Evolutionary conservation across 2,113 vertebrate genomes (phyloP), one percentile per base, ranked within the genome.

Genomic region (Mellivora capensis): DNA sequence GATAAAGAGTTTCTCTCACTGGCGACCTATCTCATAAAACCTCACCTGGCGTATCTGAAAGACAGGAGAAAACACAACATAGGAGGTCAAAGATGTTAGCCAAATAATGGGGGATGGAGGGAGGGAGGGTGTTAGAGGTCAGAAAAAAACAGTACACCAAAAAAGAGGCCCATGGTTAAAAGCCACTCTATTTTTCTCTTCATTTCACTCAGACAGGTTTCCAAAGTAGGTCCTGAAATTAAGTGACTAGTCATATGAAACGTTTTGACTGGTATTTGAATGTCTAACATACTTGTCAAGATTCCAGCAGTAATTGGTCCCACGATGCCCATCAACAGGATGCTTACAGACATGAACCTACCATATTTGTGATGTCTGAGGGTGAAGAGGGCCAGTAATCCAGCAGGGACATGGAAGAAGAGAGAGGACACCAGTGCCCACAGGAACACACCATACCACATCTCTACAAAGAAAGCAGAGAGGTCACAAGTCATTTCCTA

Each of bases 381-480:
- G 3, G 99, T 99, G 98, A 99, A 99, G 25, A 99, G 99, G 31
- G 99, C 99, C 37, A 99, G 98, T 82, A 99, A 91, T 23, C 99
- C 99, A 0, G 99, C 99, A 0, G 99, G 99, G 95, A 99, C 98
- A 97, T 99, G 99, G 98, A 99, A 99, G 93, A 99, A 98, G 91
- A 99, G 98, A 2, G 99, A 99, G 31, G 99, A 99, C 72, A 99
- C 99, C 4, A 99, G 98, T 0, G 99, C 99, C 99, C 99, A 99
- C 90, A 99, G 98, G 98, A 99, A 99, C 93, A 99, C 99, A 0
- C 99, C 99, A 21, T 99, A 99, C 99, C 99, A 99, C 99, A 99
- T 99, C 98, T 99, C 99, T 99, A 98, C 0, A 76, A 96, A 69
- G 71, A 3, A 71, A 37, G 89, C 89, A 91, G 87, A 90, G 71